phyloP scores from a whole-genome alignment of 2,113 vertebrate species.

The Galbula dea region DNA sequence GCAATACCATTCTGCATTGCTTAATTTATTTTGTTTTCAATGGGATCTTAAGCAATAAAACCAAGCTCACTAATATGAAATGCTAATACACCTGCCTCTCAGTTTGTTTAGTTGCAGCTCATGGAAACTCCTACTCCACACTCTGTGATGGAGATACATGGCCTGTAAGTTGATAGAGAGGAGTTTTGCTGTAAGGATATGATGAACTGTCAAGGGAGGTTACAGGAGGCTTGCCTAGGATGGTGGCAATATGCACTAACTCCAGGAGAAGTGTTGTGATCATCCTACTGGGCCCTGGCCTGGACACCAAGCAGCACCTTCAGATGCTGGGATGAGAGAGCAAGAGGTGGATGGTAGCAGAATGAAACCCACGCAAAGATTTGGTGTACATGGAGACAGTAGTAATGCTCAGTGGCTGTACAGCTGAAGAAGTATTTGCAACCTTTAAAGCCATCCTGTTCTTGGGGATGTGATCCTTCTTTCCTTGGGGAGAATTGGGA shows the following conservation, averaged over 20 bases:
- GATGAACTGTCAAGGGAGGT: neutral
- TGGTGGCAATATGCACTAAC: neutral
- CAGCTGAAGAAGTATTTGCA: neutral
- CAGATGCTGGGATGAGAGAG: neutral
- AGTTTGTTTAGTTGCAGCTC: neutral
- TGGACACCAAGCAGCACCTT: neutral
- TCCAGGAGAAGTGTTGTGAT: neutral
- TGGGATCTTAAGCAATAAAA: neutral
- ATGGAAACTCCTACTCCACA: neutral
- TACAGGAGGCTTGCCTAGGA: neutral
- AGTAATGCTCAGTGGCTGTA: neutral
- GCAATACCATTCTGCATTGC: neutral
- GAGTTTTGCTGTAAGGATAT: neutral
- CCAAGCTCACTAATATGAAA: neutral
- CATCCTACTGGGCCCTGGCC: neutral
- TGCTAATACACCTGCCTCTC: neutral
- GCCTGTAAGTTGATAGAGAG: neutral
- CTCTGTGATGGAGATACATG: neutral
- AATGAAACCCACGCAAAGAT: neutral
- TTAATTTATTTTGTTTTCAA: neutral
- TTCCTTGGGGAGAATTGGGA: neutral
- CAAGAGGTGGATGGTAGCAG: neutral
- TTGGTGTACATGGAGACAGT: neutral
- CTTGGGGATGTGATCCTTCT: neutral
- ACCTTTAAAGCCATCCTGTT: neutral